Base-by-base conservation (phyloP, 2,113 vertebrate species). In the Gasterosteus aculeatus region DNA sequence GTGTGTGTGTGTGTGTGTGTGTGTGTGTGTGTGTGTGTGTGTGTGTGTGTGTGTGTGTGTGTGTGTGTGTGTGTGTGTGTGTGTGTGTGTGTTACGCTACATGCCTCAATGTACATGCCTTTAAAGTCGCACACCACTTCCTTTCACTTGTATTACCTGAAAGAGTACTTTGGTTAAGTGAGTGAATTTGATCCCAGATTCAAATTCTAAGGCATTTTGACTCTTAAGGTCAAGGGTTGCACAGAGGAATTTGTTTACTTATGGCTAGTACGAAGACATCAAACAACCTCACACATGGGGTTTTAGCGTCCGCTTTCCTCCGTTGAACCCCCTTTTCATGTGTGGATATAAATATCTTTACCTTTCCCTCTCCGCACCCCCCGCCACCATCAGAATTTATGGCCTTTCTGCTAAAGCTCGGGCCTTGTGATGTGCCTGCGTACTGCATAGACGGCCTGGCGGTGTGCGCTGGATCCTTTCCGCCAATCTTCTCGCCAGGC, bases 311-410 rank as follows among this genome's bases (percentile, higher is more conserved):
- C 26, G 39, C 42, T 60, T 67, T 18, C 47, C 42, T 59, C 44
- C 65, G 44, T 49, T 0, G 4, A 67, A 61, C 72, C 76, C 63
- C 65, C 73, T 80, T 78, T 56, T 5, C 18, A 51, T 54, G 56
- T 70, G 38, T 68, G 57, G 72, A 44, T 67, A 78, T 81, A 69
- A 80, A 82, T 82, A 86, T 84, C 44, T 73, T 78, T 77, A 59
- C 80, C 68, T 80, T 62, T 79, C 49, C 67, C n/a, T 67, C 42
- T 44, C 49, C 19, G 18, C 42, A 26, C 41, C 29, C 22, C 63
- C 63, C 41, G 19, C 63, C 57, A 15, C 10, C 22, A 8, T 59
- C 38, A 69, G 14, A 69, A 84, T 85, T 87, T 82, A 84, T 71
- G 68, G 56, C 56, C 33, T 0, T 26, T 71, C 57, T 62, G 78